Conservation (phyloP, 2,113 vertebrate genomes). For the Cavia porcellus region DNA sequence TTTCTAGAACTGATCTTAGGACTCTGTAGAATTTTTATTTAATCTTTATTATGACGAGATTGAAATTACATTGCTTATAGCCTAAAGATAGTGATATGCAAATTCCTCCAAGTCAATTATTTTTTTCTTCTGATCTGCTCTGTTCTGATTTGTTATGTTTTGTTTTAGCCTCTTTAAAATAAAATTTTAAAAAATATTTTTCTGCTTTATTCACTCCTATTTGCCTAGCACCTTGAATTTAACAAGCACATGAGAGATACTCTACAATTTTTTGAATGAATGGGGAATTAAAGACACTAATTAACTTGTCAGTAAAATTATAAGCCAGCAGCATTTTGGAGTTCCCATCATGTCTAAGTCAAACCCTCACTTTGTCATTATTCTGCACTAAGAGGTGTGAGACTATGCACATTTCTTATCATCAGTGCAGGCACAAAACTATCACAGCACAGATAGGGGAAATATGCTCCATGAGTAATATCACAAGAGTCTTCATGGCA, state of each 20-base stretch:
- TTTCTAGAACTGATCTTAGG: background rate
- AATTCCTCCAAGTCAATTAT: background rate
- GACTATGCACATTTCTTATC: background rate
- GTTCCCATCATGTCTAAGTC: background rate
- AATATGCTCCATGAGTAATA: slow-evolving; percentile 37
- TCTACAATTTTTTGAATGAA: background rate
- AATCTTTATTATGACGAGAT: background rate
- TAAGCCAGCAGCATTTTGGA: background rate
- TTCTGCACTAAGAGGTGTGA: background rate
- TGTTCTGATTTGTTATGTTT: no score
- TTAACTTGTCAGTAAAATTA: background rate
- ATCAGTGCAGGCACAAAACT: background rate
- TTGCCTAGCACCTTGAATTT: background rate
- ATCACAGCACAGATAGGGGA: background rate
- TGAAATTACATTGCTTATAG: background rate
- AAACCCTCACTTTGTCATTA: background rate
- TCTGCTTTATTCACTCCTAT: background rate
- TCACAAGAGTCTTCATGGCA: background rate
- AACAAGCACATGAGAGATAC: background rate
- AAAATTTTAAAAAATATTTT: background rate
- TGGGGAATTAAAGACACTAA: background rate
- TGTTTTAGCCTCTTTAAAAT: no score
- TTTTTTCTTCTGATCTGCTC: background rate
- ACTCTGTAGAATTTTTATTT: background rate
- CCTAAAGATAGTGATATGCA: background rate